Base-by-base conservation (phyloP, 1,140 invertebrate genomes). In the Tribolium castaneum region DNA sequence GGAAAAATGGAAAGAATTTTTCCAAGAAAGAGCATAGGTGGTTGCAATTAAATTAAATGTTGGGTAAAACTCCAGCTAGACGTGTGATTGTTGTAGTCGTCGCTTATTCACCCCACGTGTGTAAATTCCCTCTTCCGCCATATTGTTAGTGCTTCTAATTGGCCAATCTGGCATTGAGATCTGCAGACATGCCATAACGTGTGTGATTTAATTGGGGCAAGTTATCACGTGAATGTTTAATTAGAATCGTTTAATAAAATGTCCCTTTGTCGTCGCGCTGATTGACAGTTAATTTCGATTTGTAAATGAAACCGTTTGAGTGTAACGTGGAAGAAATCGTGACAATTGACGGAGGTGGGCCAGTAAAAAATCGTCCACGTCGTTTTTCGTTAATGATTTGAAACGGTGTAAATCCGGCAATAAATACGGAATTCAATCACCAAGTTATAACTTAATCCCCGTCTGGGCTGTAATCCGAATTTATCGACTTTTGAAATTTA, bases 391-490 rank as follows among this genome's bases (percentile, higher is more conserved):
- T 66, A 66, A 66, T 66, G 59, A 66, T 66, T 66, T 35, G 59
- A 66, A 66, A 66, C 59, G 25, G 30, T n/a, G n/a, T n/a, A 66
- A 66, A 66, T 66, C 59, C 59, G 59, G 51, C 70, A 45, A 77
- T 77, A 77, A 77, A 77, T 73, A 77, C 39, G 54, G 39, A 77
- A 77, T 77, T 77, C 70, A 77, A 77, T 77, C 76, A 77, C 35
- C 76, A 77, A 54, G 62, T 77, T 71, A 72, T 77, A 77, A 70
- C 70, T 77, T 77, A 77, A 77, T 77, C 76, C 76, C 22, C 49
- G 16, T 16, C 54, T 72, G 35, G 54, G 35, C 50, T 16, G 50
- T 71, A 77, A 77, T 77, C 66, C 70, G 70, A 70, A 77, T 77
- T 77, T 77, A 77, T 77, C 30, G 66, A 56, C 39, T 77, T 72